Evolutionary conservation across 1,140 invertebrate genomes (phyloP).

Genomic region (Drosophila pallidifrons): DNA sequence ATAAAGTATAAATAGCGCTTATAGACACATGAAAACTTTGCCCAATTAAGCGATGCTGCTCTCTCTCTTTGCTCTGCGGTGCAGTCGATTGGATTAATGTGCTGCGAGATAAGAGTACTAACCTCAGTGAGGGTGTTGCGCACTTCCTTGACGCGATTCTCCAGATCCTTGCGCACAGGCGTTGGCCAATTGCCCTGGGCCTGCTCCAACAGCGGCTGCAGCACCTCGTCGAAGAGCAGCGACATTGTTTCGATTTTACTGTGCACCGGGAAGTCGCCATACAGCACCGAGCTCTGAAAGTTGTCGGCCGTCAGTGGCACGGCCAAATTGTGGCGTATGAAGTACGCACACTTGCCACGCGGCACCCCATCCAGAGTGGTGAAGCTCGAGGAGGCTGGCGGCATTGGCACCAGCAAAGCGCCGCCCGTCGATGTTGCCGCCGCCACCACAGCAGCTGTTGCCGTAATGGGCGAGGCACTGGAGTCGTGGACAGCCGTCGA

Average conservation of each 20-base stretch:
- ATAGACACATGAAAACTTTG: conserved; percentile 79
- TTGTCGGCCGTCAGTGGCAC: conserved; percentile 86
- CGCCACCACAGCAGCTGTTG: conserved; percentile 54
- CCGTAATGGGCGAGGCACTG: conserved; percentile 29
- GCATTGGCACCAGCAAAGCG: conserved; percentile 66
- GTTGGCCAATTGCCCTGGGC: conserved; percentile 89
- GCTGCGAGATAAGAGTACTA: conserved; percentile 52
- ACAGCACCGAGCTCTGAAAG: conserved; percentile 87
- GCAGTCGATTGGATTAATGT: conserved; percentile 80
- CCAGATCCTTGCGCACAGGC: conserved; percentile 89
- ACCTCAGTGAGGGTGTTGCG: conserved; percentile 90
- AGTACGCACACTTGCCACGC: conserved; percentile 89
- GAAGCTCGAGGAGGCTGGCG: conserved; percentile 72
- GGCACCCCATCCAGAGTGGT: conserved; percentile 79
- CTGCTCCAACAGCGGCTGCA: conserved; percentile 89
- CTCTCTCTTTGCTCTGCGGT: conserved; percentile 33
- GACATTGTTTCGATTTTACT: conserved; percentile 87
- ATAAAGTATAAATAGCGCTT: conserved; percentile 73
- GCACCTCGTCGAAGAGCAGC: conserved; percentile 90
- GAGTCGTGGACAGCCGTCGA: conserved; percentile 81
- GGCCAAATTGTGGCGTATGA: conserved; percentile 87
- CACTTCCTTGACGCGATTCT: conserved; percentile 89
- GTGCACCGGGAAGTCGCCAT: conserved; percentile 91
- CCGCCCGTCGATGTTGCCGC: conserved; percentile 59
- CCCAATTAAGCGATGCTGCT: conserved; percentile 71